Percentiles rank a stretch among this genome's conserved stretches.
Evolutionary conservation across 2,113 vertebrate genomes (phyloP).

Genomic region (Tauraco erythrolophus): DNA sequence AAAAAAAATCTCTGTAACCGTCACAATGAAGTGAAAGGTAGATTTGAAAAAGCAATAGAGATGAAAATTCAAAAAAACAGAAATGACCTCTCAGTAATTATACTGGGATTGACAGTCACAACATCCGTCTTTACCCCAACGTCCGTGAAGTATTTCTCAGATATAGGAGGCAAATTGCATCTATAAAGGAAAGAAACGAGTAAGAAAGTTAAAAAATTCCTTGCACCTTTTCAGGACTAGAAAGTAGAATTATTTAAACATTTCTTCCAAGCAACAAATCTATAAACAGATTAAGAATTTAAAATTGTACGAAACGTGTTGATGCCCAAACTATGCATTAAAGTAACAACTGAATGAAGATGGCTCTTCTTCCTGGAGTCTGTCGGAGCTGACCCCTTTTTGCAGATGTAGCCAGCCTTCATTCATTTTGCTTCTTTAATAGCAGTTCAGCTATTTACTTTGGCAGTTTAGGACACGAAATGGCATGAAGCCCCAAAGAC

Average conservation of each 20-base stretch:
- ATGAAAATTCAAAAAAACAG: neutral
- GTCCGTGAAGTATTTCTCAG: constrained; percentile 88
- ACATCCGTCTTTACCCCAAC: constrained; percentile 95
- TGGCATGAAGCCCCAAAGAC: neutral
- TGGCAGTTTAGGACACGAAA: neutral
- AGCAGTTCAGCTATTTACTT: neutral
- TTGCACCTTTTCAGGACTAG: neutral
- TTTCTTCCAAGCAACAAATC: neutral
- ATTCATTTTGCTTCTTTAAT: neutral
- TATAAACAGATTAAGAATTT: neutral
- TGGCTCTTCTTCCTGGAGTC: neutral
- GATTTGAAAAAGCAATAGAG: neutral
- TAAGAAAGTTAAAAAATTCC: neutral
- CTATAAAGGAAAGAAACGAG: constrained; percentile 69
- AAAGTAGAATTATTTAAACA: neutral
- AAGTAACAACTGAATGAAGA: neutral
- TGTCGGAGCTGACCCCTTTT: neutral
- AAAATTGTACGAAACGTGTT: neutral
- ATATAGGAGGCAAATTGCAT: constrained; percentile 96
- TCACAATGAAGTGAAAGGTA: neutral
- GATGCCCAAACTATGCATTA: neutral
- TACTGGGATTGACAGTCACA: constrained; percentile 97
- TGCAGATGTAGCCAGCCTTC: neutral
- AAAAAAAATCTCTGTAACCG: neutral
- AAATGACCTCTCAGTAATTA: constrained; percentile 93